Base-by-base conservation (phyloP, 2,888 invertebrate species). In the Ectemnius cavifrons region DNA sequence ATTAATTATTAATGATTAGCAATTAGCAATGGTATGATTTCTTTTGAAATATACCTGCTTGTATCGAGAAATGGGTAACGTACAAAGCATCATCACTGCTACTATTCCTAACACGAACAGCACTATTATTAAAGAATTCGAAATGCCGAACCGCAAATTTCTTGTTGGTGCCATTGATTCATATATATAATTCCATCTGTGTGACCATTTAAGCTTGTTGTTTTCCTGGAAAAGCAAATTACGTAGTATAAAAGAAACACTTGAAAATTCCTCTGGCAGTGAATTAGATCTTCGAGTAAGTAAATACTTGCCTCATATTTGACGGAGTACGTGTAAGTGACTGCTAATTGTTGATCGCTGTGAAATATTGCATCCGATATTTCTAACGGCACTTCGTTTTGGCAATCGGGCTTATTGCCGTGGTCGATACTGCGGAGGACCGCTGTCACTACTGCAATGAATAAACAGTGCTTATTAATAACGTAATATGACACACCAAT, bases 81-180 rank as follows among this genome's bases (percentile, higher is more conserved):
- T 99, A 77, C 99, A 93, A 82, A 99, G 92, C 91, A 99, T 94
- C 87, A 99, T 99, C 99, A 99, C 99, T 37, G 99, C 99, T 16
- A 99, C 98, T 99, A 99, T 99, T 82, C 99, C 99, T 82, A 98
- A 98, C 18, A 99, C 92, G 92, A 99, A 99, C 46, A 98, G 92
- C 2, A 98, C 98, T 87, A 99, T 99, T 70, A 99, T n/a, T n/a
- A n/a, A n/a, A n/a, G n/a, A n/a, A n/a, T n/a, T n/a, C n/a, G n/a
- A n/a, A n/a, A n/a, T n/a, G n/a, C n/a, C n/a, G n/a, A n/a, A n/a
- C n/a, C n/a, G n/a, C n/a, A n/a, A n/a, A n/a, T n/a, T n/a, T n/a
- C n/a, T n/a, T n/a, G n/a, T n/a, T n/a, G n/a, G n/a, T n/a, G n/a
- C n/a, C n/a, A n/a, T n/a, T n/a, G n/a, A n/a, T n/a, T n/a, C n/a